Evolutionary conservation across 1,140 invertebrate species (phyloP).

Genomic region (Samia ricini): DNA sequence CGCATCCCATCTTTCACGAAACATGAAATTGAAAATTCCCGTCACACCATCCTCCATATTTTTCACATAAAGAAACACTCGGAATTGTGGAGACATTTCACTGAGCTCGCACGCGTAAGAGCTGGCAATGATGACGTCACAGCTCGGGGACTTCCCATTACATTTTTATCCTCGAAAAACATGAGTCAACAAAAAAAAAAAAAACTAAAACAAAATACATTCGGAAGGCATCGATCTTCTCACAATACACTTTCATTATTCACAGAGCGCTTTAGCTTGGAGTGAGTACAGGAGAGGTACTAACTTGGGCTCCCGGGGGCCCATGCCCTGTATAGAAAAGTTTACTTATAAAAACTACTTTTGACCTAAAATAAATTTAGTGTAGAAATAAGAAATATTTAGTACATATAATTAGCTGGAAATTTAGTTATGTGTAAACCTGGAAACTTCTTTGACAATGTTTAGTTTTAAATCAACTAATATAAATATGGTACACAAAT

Average conservation of each 20-base stretch:
- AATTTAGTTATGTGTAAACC: no score
- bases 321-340: not conserved
- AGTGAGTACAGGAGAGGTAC: not conserved
- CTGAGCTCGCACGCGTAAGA: not conserved
- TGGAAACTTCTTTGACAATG: no score
- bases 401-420: no score
- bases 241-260: constrained; percentile 10
- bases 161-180: constrained; percentile 8
- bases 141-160: not conserved
- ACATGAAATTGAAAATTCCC: constrained; percentile 1
- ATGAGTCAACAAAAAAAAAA: constrained; percentile 8
- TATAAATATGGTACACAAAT: no score
- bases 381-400: no score
- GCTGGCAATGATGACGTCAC: not conserved
- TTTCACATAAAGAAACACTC: not conserved
- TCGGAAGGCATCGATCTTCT: constrained; percentile 11
- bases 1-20: not conserved
- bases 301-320: not conserved
- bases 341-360: not conserved
- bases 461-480: no score
- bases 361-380: no score
- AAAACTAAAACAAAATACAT: constrained; percentile 4
- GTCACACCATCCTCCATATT: not conserved
- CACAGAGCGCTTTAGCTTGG: constrained; percentile 1
- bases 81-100: not conserved